phyloP scores from a whole-genome alignment of 2,888 invertebrate genomes.

The Acanthoscelides obtectus region DNA sequence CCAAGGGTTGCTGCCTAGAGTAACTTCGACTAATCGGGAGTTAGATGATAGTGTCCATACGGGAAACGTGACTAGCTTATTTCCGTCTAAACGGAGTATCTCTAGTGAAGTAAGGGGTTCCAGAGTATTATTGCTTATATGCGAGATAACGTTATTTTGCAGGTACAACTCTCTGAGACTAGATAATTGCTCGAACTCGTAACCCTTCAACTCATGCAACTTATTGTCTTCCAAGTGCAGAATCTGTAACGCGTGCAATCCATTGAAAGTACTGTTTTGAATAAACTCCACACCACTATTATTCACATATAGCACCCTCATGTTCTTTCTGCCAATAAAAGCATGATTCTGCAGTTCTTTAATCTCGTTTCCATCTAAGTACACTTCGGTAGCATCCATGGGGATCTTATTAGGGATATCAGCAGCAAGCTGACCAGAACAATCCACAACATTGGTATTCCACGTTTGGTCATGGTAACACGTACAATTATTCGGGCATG shows the following conservation, averaged over 20 bases:
- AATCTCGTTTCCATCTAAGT: slow-evolving; percentile 86
- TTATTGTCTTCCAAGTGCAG: slow-evolving; percentile 84
- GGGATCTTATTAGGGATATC: slow-evolving; percentile 84
- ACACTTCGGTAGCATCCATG: slow-evolving; percentile 91
- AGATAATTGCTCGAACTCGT: slow-evolving; percentile 78
- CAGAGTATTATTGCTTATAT: slow-evolving; percentile 77
- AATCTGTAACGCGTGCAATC: slow-evolving; percentile 70
- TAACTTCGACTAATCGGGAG: slow-evolving; percentile 66
- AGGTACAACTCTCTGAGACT: slow-evolving; percentile 77
- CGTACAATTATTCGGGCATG: slow-evolving; percentile 88
- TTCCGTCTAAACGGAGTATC: slow-evolving; percentile 77
- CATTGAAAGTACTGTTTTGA: slow-evolving; percentile 87
- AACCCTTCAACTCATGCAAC: slow-evolving; percentile 72
- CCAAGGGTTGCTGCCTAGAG: slow-evolving; percentile 82
- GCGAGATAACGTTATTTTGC: slow-evolving; percentile 77
- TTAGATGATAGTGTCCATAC: slow-evolving; percentile 72
- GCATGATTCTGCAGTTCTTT: slow-evolving; percentile 79
- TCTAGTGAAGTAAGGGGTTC: slow-evolving; percentile 72
- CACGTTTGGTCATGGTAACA: slow-evolving; percentile 94
- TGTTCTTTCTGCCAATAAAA: slow-evolving; percentile 86
- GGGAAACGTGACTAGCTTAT: slow-evolving; percentile 73
- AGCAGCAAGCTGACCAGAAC: slow-evolving; percentile 71
- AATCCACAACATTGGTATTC: slow-evolving; percentile 90
- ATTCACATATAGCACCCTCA: slow-evolving; percentile 81
- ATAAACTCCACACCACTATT: slow-evolving; percentile 78